A percentile compares a stretch with the other conserved stretches of the same genome.
Conservation (phyloP, 1,140 invertebrate species). For the Drosophila ironensis region DNA sequence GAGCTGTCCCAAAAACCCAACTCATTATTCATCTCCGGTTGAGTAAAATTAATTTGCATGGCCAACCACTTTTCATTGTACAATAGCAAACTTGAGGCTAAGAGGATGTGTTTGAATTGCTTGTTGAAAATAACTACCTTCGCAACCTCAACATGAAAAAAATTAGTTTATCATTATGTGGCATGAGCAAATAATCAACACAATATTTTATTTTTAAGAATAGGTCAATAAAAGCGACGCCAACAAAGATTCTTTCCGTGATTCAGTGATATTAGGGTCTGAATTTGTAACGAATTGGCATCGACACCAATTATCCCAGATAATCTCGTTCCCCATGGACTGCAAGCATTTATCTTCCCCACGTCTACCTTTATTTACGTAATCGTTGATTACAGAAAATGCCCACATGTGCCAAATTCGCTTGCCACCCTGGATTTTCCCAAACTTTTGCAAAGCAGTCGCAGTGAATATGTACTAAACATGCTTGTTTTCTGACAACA, state of each 20-base stretch:
- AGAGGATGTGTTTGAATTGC: slow-evolving; percentile 26
- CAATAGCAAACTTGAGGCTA: not conserved
- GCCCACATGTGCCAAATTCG: no score
- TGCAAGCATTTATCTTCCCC: not conserved
- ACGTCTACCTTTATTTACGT: not conserved
- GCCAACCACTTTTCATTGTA: slow-evolving; percentile 16
- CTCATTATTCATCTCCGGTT: slow-evolving; percentile 63
- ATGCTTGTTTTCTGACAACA: no score
- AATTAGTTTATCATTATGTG: no score
- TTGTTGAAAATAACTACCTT: not conserved
- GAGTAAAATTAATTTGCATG: slow-evolving; percentile 59
- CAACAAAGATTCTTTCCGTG: no score
- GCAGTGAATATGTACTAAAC: no score
- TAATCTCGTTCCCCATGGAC: not conserved
- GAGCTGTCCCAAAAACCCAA: slow-evolving; percentile 7
- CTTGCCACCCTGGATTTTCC: no score
- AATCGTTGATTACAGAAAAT: not conserved
- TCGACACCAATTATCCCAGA: not conserved
- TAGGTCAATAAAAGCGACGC: no score
- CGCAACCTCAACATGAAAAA: no score
- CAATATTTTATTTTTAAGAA: no score
- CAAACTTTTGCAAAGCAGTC: no score
- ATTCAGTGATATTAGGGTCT: no score
- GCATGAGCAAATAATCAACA: no score
- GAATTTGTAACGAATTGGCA: not conserved